Evolutionary conservation across 1,140 invertebrate species (phyloP).

Genomic region (Dolichoris vasculosae): DNA sequence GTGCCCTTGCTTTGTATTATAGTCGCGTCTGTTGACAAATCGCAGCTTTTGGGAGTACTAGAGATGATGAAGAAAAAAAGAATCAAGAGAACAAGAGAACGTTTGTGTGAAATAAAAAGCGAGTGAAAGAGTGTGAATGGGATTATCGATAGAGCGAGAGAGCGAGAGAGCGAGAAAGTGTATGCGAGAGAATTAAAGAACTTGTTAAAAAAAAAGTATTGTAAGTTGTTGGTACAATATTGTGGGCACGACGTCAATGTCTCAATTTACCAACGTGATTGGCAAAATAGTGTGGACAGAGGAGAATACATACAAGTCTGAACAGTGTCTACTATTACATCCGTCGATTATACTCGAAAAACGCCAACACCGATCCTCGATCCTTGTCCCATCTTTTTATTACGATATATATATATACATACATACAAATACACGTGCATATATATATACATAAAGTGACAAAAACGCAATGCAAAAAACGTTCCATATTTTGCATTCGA

Average conservation of each 20-base stretch:
- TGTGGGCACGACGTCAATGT: constrained; percentile 62
- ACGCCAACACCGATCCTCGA: constrained; percentile 52
- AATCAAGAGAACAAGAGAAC: constrained; percentile 52
- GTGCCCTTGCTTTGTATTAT: constrained; percentile 76
- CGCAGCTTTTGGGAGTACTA: constrained; percentile 67
- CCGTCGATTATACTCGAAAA: constrained; percentile 63
- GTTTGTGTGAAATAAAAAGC: constrained; percentile 46
- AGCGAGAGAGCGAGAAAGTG: constrained; percentile 56
- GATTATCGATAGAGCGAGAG: constrained; percentile 57
- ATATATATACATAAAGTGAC: not conserved
- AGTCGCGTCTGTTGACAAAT: constrained; percentile 70
- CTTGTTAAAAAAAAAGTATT: constrained; percentile 67
- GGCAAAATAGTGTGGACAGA: constrained; percentile 66
- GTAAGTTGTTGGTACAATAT: constrained; percentile 67
- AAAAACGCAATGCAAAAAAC: constrained; percentile 37
- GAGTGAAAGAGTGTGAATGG: constrained; percentile 42
- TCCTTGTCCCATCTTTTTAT: constrained; percentile 51
- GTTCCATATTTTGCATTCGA: constrained; percentile 48
- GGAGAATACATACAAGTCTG: constrained; percentile 73
- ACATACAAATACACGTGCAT: not conserved
- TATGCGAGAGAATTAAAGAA: constrained; percentile 51
- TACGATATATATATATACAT: not conserved
- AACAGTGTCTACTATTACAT: constrained; percentile 69
- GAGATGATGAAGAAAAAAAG: constrained; percentile 50
- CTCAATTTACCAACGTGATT: constrained; percentile 64